Conservation (phyloP, 2,797 vertebrate genomes). For the Manis pentadactyla region DNA sequence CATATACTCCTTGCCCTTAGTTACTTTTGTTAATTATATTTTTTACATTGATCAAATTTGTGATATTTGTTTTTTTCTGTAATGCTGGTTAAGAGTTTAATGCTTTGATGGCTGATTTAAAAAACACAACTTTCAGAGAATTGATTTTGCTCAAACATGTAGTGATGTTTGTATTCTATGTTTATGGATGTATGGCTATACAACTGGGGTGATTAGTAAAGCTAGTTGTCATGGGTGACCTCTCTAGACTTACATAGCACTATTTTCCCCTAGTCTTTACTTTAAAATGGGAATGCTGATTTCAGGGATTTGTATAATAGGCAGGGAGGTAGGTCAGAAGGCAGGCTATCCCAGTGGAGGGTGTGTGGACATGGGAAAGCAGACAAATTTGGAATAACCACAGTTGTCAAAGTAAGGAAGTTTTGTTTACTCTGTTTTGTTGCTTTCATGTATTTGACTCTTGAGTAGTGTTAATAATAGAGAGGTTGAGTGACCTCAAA, state of each 20-base stretch:
- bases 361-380: not conserved
- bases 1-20: not conserved
- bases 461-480: not conserved
- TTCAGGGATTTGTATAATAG: not conserved
- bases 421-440: not conserved
- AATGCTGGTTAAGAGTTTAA: conserved; percentile 30
- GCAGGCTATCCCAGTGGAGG: not conserved
- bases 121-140: not conserved
- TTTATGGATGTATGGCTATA: not conserved
- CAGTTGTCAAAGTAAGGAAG: not conserved
- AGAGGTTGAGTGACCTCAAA: not conserved
- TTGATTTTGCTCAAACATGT: conserved; percentile 1
- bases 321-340: not conserved
- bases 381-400: not conserved
- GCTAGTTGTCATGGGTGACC: not conserved
- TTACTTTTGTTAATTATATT: conserved; percentile 30
- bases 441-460: conserved; percentile 8
- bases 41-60: not conserved
- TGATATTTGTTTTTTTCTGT: conserved; percentile 13
- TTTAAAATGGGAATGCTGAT: not conserved
- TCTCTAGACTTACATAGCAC: not conserved
- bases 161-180: not conserved
- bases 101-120: not conserved
- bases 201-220: not conserved
- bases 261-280: not conserved